These are phyloP conservation scores for Microtus montanus DNA, from an alignment of 2,113 vertebrate genomes.

Conservation along the genomic window DNA sequence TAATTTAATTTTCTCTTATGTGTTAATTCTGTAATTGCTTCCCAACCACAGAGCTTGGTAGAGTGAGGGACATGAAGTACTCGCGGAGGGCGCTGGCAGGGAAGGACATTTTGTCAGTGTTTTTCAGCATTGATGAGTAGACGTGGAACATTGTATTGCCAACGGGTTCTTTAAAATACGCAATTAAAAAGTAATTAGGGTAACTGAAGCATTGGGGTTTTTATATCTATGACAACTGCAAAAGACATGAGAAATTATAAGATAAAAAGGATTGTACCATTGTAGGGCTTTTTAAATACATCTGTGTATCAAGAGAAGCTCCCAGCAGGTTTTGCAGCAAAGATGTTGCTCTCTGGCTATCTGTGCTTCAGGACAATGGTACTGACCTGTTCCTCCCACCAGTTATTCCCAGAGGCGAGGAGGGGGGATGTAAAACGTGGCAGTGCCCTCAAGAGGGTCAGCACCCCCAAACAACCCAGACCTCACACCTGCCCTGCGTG, in stretches of 20 bases:
- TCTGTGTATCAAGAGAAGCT: conserved; percentile 45
- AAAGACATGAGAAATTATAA: conserved; percentile 25
- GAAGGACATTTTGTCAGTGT: conserved; percentile 30
- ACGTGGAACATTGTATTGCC: background rate
- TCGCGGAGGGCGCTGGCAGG: conserved; percentile 31
- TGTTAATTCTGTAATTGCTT: conserved; percentile 72
- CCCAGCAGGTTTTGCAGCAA: conserved; percentile 7
- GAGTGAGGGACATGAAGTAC: conserved; percentile 21
- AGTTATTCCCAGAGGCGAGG: background rate
- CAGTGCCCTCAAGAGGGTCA: background rate
- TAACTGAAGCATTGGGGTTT: conserved; percentile 45
- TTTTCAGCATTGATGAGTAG: conserved; percentile 49
- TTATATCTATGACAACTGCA: conserved; percentile 56
- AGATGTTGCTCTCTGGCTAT: background rate
- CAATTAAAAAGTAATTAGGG: conserved; percentile 65
- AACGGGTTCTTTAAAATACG: conserved; percentile 64
- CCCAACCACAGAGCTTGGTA: background rate
- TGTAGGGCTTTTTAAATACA: conserved; percentile 43
- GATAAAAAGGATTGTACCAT: conserved; percentile 3
- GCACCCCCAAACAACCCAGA: background rate
- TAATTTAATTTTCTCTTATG: conserved; percentile 62
- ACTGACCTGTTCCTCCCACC: background rate
- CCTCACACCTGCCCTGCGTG: background rate
- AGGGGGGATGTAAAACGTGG: too few relatives aligned
- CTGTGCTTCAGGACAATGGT: conserved; percentile 8